Evolutionary conservation across 2,113 vertebrate genomes (phyloP).

Genomic region (Phalacrocorax brasilianus): DNA sequence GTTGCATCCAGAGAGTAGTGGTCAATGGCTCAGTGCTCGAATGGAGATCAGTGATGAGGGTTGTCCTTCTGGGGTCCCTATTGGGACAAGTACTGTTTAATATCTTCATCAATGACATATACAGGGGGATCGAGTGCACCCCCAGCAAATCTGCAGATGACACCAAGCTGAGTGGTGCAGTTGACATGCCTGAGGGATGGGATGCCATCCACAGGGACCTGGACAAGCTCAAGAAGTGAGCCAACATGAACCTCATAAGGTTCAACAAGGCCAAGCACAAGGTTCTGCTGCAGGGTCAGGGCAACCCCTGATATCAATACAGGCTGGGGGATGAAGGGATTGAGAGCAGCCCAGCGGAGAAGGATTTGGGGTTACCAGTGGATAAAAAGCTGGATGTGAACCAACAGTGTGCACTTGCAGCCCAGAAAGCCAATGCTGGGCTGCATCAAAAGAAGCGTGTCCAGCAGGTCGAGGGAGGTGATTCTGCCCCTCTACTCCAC

Average conservation of each 20-base stretch:
- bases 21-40: background rate
- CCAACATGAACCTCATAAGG: background rate
- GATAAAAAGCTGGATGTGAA: background rate
- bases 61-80: background rate
- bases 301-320: background rate
- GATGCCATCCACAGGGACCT: background rate
- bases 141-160: background rate
- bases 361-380: background rate
- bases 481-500: background rate
- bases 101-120: background rate
- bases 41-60: background rate
- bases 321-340: background rate
- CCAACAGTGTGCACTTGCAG: accelerated
- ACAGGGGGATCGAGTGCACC: background rate
- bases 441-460: background rate
- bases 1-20: background rate
- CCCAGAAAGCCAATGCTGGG: background rate
- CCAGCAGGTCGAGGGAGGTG: background rate
- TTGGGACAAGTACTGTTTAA: background rate
- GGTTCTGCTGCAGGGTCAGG: background rate
- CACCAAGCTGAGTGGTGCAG: background rate
- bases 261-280: background rate
- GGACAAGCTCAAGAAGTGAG: background rate
- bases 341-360: background rate
- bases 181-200: background rate